phyloP scores from a whole-genome alignment of 2,888 invertebrate species.

The Blomia tropicalis region DNA sequence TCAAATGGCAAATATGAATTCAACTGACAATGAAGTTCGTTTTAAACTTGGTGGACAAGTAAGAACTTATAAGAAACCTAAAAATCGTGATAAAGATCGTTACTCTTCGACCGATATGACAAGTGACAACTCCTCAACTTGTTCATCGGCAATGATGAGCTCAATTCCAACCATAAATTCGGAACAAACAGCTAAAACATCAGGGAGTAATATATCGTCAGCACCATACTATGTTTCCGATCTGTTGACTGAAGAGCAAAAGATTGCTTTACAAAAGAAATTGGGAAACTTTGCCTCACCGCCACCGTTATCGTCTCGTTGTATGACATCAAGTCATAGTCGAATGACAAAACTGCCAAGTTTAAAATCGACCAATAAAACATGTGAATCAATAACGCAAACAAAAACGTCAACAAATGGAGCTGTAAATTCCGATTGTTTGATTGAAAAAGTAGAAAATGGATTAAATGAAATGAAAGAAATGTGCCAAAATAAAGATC shows the following conservation, averaged over 20 bases:
- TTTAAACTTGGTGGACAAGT: conserved; percentile 21
- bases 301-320: conserved; percentile 24
- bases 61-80: conserved; percentile 22
- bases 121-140: background rate
- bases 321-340: conserved; percentile 21
- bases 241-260: conserved; percentile 36
- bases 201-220: conserved; percentile 16
- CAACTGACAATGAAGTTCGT: conserved; percentile 19
- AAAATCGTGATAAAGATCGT: background rate
- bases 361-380: conserved; percentile 30
- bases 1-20: background rate
- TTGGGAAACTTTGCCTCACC: conserved; percentile 22
- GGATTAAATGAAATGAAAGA: background rate
- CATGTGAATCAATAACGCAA: conserved; percentile 31
- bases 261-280: conserved; percentile 21
- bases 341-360: conserved; percentile 26
- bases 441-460: background rate
- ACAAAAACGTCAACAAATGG: conserved; percentile 1
- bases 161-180: background rate
- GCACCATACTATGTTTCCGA: conserved; percentile 74
- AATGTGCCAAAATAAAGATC: background rate
- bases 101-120: background rate
- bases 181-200: background rate
- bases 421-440: background rate
- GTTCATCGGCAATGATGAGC: background rate